phyloP scores from a whole-genome alignment of 2,888 invertebrate genomes.

The Trachelus tabidus region DNA sequence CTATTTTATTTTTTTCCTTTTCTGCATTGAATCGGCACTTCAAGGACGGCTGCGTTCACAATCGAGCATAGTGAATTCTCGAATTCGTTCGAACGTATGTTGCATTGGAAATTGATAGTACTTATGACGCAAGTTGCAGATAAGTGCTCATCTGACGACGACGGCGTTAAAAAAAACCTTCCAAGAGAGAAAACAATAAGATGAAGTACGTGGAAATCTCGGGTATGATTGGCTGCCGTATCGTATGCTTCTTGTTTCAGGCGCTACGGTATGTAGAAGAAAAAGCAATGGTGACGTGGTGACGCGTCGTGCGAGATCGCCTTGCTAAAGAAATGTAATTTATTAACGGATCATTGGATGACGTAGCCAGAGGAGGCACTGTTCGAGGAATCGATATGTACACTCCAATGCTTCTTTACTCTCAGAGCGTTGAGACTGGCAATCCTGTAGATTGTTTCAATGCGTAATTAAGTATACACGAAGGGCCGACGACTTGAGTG shows the following conservation, averaged over 20 bases:
- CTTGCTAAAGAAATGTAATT: neutral
- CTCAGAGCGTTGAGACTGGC: neutral
- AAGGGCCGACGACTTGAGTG: neutral
- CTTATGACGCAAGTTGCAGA: neutral
- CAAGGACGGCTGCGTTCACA: too few relatives aligned
- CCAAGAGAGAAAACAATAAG: neutral
- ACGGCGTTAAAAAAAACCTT: too few relatives aligned
- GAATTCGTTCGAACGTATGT: neutral
- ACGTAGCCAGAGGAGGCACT: too few relatives aligned
- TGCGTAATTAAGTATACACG: neutral
- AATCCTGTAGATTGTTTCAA: neutral
- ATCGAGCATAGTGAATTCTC: neutral
- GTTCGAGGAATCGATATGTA: neutral
- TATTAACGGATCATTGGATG: neutral
- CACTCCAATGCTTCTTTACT: neutral
- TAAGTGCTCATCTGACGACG: too few relatives aligned
- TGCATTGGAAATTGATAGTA: neutral
- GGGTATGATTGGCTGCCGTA: neutral
- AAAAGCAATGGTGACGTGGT: neutral
- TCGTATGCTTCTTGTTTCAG: neutral
- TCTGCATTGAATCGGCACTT: neutral
- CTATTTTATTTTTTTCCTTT: slow-evolving; percentile 13
- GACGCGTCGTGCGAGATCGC: too few relatives aligned
- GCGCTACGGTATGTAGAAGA: neutral
- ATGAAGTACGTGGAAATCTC: neutral